Conservation (phyloP, 2,888 invertebrate genomes). For the Tenodera sinensis region DNA sequence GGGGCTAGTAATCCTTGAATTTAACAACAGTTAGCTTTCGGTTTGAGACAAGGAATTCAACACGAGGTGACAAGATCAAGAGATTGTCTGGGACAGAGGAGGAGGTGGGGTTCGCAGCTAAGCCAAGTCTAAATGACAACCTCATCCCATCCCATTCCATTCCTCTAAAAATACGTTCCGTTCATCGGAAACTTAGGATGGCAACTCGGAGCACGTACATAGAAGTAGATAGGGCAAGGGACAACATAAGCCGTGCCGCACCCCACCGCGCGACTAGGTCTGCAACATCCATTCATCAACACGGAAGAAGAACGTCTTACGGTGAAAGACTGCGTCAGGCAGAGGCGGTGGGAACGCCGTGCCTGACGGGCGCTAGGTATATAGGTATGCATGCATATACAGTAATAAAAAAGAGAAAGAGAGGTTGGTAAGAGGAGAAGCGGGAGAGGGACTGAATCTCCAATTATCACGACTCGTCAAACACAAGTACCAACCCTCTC, state of each 20-base stretch:
- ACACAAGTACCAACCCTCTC: slow-evolving; percentile 30
- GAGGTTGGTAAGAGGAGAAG: not conserved
- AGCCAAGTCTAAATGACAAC: not conserved
- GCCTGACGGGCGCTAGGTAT: not conserved
- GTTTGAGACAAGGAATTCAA: slow-evolving; percentile 20
- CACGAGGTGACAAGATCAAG: not conserved
- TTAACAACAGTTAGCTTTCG: slow-evolving; percentile 29
- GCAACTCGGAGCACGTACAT: not conserved
- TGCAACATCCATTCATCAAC: slow-evolving; percentile 23
- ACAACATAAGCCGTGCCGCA: not conserved
- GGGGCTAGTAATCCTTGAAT: slow-evolving; percentile 26
- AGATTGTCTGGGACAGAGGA: not conserved
- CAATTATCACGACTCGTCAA: slow-evolving; percentile 34
- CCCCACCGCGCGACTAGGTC: not conserved
- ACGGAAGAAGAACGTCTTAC: not conserved
- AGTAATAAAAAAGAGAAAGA: not conserved
- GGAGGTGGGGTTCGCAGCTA: not conserved
- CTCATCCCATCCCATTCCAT: not conserved
- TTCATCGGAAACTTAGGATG: not conserved
- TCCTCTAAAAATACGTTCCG: not conserved
- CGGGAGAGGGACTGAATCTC: slow-evolving; percentile 19
- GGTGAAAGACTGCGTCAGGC: not conserved
- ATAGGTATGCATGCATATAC: not conserved
- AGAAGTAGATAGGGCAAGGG: not conserved
- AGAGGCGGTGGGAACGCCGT: not conserved